Conservation (phyloP, 2,888 invertebrate genomes). For the Acanthoscelides obtectus region DNA sequence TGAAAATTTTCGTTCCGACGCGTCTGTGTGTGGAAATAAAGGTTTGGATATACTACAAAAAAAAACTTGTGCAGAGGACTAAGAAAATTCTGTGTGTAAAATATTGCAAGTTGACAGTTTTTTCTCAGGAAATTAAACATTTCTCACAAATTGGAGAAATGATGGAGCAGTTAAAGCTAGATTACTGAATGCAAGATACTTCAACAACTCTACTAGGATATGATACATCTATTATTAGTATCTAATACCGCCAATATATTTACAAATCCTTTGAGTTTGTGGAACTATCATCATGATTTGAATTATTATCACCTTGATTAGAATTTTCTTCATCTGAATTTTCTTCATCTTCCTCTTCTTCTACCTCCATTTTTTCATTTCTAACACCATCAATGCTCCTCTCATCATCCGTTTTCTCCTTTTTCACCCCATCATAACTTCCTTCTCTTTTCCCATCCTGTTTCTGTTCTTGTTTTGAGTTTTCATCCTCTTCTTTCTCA, state of each 20-base stretch:
- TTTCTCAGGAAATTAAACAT: too few relatives aligned
- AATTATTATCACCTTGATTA: slow-evolving; percentile 15
- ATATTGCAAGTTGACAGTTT: too few relatives aligned
- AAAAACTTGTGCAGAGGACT: too few relatives aligned
- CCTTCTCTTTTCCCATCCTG: slow-evolving; percentile 8
- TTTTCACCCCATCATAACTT: slow-evolving; percentile 9
- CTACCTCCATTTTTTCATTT: slow-evolving; percentile 14
- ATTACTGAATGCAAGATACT: background rate
- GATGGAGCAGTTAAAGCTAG: background rate
- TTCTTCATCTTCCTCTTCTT: slow-evolving; percentile 16
- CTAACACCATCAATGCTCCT: background rate
- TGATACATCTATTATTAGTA: background rate
- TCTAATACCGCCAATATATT: background rate
- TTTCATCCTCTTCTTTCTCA: slow-evolving; percentile 12
- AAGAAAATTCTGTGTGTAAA: too few relatives aligned
- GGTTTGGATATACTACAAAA: too few relatives aligned
- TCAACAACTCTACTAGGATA: background rate
- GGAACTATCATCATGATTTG: slow-evolving; percentile 11
- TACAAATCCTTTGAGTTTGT: slow-evolving; percentile 10
- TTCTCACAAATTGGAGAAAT: too few relatives aligned
- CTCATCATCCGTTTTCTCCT: slow-evolving; percentile 9
- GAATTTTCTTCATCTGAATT: slow-evolving; percentile 16
- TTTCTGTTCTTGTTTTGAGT: slow-evolving; percentile 10
- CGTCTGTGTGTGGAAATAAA: too few relatives aligned
- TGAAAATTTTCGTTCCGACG: too few relatives aligned